Evolutionary conservation across 2,113 vertebrate species (phyloP), one percentile per base, ranked within the genome.

Genomic region (Suricata suricatta): DNA sequence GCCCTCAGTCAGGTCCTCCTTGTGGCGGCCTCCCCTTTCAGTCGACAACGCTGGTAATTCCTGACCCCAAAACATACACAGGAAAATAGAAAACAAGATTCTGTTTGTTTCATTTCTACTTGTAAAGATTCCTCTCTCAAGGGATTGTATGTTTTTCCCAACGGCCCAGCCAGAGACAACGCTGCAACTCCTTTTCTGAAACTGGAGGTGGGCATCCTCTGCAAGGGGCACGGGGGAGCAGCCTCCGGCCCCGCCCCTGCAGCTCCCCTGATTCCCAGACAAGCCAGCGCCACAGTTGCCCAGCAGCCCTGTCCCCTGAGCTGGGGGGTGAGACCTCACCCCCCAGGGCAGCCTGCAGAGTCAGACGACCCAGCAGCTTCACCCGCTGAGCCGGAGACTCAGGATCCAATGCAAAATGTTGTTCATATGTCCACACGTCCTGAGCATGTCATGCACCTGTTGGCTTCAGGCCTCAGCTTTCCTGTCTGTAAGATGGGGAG

Each of bases 61-160:
- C 95, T 86, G 96, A 88, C 88, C 91, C 97, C 41, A 85, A 11
- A 17, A 35, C 1, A 0, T 25, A 57, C 2, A 7, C 10, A 38
- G 86, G 77, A 0, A 0, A 29, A 33, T 93, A 94, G 92, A 29
- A 44, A 96, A 91, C 94, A 15, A 60, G 33, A 1, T 85, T 41
- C 90, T 84, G 15, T 71, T 77, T 35, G 88, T 93, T 92, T 83
- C 77, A 44, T 96, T 97, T 96, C 88, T 90, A 57, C 81, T 96
- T 94, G 69, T 50, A 5, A 88, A 90, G 94, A 90, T 79, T 84
- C 71, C 0, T 98, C 97, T 98, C 33, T 82, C 54, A 4, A 33
- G 69, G 93, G 95, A 94, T 72, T 88, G 86, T 29, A 74, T 0
- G 7, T 93, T 98, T 85, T 79, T 93, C 54, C 80, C 76, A 17